Evolutionary conservation across 2,113 vertebrate genomes (phyloP).

Genomic region (Tupaia tana): DNA sequence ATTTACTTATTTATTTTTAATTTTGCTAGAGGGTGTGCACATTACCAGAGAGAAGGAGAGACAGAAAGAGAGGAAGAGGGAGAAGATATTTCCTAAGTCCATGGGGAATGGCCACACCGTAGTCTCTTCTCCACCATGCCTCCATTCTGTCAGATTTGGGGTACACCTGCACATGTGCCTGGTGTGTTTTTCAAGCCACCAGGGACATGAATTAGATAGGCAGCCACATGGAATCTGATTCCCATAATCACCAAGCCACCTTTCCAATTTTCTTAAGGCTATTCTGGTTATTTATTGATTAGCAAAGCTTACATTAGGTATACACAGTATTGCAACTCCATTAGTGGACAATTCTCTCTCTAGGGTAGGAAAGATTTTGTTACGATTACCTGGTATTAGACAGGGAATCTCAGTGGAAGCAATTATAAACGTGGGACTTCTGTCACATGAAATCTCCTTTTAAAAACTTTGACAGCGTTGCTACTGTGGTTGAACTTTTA

Average conservation of each 20-base stretch:
- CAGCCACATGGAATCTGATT: too few species aligned
- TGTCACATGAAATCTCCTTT: not conserved
- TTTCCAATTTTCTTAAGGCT: not conserved
- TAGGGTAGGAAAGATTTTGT: not conserved
- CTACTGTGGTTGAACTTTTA: conserved; percentile 53
- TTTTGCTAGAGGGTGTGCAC: too few species aligned
- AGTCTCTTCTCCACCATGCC: too few species aligned
- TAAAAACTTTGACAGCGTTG: not conserved
- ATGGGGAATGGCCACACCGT: too few species aligned
- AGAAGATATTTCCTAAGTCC: too few species aligned
- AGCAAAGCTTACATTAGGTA: conserved; percentile 19
- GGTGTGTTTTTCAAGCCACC: too few species aligned
- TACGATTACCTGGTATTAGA: not conserved
- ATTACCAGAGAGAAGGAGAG: too few species aligned
- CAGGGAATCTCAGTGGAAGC: not conserved
- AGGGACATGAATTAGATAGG: too few species aligned
- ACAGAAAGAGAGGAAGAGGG: too few species aligned
- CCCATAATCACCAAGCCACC: too few species aligned
- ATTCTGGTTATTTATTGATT: not conserved
- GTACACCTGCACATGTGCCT: too few species aligned
- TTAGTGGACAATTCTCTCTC: not conserved
- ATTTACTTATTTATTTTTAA: not conserved
- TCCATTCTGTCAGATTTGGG: too few species aligned
- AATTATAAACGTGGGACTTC: not conserved
- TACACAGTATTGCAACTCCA: not conserved